Evolutionary conservation across 2,113 vertebrate genomes (phyloP), one percentile per base, ranked within the genome.

Genomic region (Pseudorhombus dupliciocellatus): DNA sequence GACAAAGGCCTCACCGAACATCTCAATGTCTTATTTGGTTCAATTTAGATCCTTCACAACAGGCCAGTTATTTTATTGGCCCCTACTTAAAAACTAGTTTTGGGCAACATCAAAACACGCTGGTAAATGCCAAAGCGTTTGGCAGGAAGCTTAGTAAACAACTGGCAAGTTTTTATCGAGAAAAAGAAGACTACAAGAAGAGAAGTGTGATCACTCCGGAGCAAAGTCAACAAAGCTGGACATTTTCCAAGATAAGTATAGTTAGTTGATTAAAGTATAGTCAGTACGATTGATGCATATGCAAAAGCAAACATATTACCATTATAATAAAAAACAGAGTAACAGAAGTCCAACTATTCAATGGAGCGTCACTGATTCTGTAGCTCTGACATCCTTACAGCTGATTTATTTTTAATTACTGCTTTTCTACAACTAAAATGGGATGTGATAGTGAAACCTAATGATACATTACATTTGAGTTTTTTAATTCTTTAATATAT

Each of bases 131-230:
- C 62, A 57, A 62, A 57, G 18, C 21, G 21, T 57, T 72, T 67
- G 55, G 44, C 69, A 59, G 4, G 24, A 9, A 63, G 51, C n/a
- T 78, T 57, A 24, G 28, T 11, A 26, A 70, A 73, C n/a, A 62
- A 46, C 51, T 56, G 55, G 24, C 12, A 11, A 9, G 22, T 46
- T 37, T 14, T 40, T 59, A 20, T 50, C 42, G 18, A 63, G 25
- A 54, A 31, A 72, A 57, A 16, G 12, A 37, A 37, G 53, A 31
- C 15, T 56, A 44, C 1, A 40, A 0, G 58, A 20, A 1, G 52
- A 64, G 2, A 2, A 16, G 5, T 48, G 5, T 46, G 1, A 0
- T 53, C 26, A 22, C 21, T 26, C 30, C 15, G 44, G 59, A 69
- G 11, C 2, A 11, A 24, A 11, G 44, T 56, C 18, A 11, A 3